Percentiles rank a stretch among this genome's conserved stretches.
Conservation (phyloP, 2,888 invertebrate species). For the Cyrtodaria siliqua region DNA sequence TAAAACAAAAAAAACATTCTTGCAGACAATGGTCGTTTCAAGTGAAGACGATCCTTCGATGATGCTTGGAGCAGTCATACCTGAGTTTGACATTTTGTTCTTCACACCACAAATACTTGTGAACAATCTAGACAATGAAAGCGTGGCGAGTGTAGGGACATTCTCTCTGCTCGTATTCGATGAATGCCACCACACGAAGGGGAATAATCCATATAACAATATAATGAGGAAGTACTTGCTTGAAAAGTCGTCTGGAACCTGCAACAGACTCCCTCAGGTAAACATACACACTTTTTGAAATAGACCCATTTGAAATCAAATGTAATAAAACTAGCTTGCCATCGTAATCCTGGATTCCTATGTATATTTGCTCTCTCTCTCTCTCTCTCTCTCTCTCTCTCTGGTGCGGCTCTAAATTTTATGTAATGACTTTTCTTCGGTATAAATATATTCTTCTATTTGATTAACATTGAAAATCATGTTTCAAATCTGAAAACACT, state of each 20-base stretch:
- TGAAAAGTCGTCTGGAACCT: neutral
- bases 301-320: too few species aligned
- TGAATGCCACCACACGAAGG: conserved; percentile 5
- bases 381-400: too few species aligned
- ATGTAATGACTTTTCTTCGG: too few species aligned
- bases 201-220: neutral
- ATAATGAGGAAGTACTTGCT: neutral
- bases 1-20: too few species aligned
- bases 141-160: neutral
- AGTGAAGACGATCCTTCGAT: neutral
- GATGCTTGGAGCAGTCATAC: neutral
- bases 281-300: neutral
- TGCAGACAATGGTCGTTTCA: too few species aligned
- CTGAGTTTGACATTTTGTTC: neutral
- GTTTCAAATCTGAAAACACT: too few species aligned
- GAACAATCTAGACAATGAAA: neutral
- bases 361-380: too few species aligned
- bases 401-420: too few species aligned
- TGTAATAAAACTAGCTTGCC: too few species aligned
- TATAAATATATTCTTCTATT: too few species aligned
- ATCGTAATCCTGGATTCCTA: too few species aligned
- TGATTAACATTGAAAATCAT: too few species aligned
- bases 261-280: neutral
- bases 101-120: neutral
- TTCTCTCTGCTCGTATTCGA: neutral